Percentiles rank a stretch among this genome's conserved stretches.
Evolutionary conservation across 1,140 invertebrate species (phyloP).

Genomic region (Zophobas atratus): DNA sequence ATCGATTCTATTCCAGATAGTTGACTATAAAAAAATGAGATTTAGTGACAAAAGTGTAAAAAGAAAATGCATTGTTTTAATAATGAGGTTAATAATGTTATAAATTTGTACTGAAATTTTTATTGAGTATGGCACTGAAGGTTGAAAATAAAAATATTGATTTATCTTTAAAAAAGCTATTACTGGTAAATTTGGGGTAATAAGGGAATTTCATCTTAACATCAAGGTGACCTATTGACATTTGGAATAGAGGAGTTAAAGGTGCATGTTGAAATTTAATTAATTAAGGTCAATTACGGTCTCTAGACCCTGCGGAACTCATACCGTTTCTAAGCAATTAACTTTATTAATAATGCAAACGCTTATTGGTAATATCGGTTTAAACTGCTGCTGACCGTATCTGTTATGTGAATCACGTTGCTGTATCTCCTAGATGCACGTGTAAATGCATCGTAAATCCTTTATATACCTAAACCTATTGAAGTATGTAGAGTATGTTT

Average conservation of each 20-base stretch:
- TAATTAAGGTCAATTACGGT: constrained; percentile 44
- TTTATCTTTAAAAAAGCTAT: neutral
- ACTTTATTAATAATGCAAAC: constrained; percentile 48
- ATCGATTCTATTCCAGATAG: no score
- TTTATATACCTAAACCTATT: no score
- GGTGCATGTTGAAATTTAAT: constrained; percentile 38
- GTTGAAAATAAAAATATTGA: no score
- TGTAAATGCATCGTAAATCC: no score
- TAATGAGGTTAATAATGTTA: no score
- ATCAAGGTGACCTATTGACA: constrained; percentile 30
- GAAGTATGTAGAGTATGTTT: no score
- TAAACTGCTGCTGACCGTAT: constrained; percentile 7
- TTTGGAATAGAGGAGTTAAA: constrained; percentile 17
- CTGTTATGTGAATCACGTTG: constrained; percentile 11
- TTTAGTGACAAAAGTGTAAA: no score
- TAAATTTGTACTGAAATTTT: no score
- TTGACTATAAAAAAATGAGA: no score
- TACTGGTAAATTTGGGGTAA: neutral
- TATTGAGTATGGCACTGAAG: no score
- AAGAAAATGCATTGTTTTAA: no score
- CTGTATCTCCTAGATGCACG: neutral
- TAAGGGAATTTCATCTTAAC: constrained; percentile 9
- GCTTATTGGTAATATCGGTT: constrained; percentile 36
- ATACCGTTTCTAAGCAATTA: constrained; percentile 38
- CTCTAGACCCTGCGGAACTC: constrained; percentile 26